Evolutionary conservation across 2,113 vertebrate genomes (phyloP), one percentile per base, ranked within the genome.

Genomic region (Anser cygnoides): DNA sequence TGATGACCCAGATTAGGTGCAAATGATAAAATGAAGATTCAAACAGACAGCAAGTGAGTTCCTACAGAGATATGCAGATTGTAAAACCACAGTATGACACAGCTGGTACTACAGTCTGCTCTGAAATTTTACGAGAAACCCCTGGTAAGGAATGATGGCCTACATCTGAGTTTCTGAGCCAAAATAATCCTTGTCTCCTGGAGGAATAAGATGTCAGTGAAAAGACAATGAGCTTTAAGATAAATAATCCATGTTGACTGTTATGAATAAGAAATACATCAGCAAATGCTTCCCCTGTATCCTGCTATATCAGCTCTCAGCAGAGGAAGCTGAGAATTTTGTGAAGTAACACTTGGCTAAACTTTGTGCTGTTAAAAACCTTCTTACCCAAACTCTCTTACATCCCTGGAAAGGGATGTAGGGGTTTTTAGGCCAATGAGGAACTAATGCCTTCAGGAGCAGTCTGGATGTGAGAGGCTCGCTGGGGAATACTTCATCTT

Each of bases 1-100:
- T 79, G 46, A 55, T 90, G 81, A 95, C 75, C 76, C 81, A 89
- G 79, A 93, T 96, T 86, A 90, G 82, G 94, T 88, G 76, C 26
- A 93, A 33, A 58, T 81, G 96, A 70, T n/a, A 41, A 67, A 89
- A 79, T 77, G 78, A 95, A 65, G 58, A 96, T 95, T 88, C 50
- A 93, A 90, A 52, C 19, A 95, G 95, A 89, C 90, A 94, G 62
- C 3, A 4, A 94, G 43, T 28, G 68, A 92, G 54, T 62, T 95
- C 62, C 67, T 76, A 74, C 75, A 93, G 87, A 96, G 76, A 59
- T 58, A 92, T 72, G 88, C 21, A 94, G 84, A 93, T 76, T 31
- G n/a, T 62, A 75, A 65, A 63, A 82, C 65, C 0, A 6, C 10
- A 10, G 22, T 31, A 74, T 50, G 81, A 84, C 88, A 96, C 81